Conservation (phyloP, 1,140 invertebrate species). For the Gryllus bimaculatus region DNA sequence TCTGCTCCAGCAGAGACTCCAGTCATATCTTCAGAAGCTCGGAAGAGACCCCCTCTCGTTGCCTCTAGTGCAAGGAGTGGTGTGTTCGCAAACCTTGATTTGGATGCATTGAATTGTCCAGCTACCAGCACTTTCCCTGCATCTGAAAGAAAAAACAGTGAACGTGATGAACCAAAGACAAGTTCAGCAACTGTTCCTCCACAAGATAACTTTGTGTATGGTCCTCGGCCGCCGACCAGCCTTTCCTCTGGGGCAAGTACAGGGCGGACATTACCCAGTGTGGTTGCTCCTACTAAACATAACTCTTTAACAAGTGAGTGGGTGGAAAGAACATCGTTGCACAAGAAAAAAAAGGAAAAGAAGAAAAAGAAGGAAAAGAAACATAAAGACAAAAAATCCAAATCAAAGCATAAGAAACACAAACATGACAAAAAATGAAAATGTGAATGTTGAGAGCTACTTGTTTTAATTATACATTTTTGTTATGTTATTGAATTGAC, state of each 20-base stretch:
- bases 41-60: background rate
- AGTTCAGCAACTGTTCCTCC: background rate
- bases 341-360: slow-evolving; percentile 17
- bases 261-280: slow-evolving; percentile 1
- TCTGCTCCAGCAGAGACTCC: background rate
- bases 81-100: slow-evolving; percentile 64
- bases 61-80: slow-evolving; percentile 38
- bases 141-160: background rate
- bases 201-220: slow-evolving; percentile 8
- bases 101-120: slow-evolving; percentile 35
- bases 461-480: background rate
- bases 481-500: background rate
- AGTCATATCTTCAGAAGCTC: background rate
- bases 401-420: slow-evolving; percentile 15
- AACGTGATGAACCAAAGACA: background rate
- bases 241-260: background rate
- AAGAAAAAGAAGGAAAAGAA: slow-evolving; percentile 17
- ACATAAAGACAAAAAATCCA: slow-evolving; percentile 2
- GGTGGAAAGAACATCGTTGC: background rate
- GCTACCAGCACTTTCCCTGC: slow-evolving; percentile 6
- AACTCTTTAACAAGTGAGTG: background rate
- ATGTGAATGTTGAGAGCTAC: background rate
- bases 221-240: slow-evolving; percentile 12
- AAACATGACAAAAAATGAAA: slow-evolving; percentile 15
- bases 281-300: background rate